Evolutionary conservation across 2,797 vertebrate species (phyloP).

Genomic region (Antrozous pallidus): DNA sequence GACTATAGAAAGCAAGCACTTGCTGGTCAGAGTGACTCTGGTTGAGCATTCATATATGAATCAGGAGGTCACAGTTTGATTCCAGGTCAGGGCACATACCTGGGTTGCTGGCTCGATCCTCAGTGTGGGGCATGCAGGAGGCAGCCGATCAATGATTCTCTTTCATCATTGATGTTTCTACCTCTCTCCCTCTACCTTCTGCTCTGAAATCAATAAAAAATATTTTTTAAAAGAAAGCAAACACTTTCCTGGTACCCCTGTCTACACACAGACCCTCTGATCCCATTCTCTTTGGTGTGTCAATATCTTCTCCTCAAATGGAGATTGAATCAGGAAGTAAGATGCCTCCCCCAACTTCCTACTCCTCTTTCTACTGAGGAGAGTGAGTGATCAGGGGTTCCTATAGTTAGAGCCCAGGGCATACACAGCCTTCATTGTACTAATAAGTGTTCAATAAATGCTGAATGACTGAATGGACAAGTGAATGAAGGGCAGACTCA

Average conservation of each 20-base stretch:
- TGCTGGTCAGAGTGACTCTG: too few species aligned
- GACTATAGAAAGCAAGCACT: background rate
- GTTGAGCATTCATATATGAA: too few species aligned
- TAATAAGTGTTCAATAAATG: slow-evolving; percentile 8
- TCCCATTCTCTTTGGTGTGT: background rate
- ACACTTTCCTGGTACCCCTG: background rate
- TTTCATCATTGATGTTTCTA: too few species aligned
- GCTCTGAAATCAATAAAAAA: too few species aligned
- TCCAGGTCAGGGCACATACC: too few species aligned
- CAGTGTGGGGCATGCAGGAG: too few species aligned
- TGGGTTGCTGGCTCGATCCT: too few species aligned
- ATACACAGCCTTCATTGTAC: background rate
- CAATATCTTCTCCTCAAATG: background rate
- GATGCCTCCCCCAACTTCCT: background rate
- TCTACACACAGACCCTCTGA: background rate
- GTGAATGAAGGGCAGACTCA: background rate
- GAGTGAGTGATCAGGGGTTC: background rate
- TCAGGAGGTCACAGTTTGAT: too few species aligned
- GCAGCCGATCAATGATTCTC: too few species aligned
- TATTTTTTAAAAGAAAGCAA: background rate
- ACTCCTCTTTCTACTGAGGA: background rate
- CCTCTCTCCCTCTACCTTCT: too few species aligned
- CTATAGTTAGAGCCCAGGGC: background rate
- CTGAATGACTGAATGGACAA: slow-evolving; percentile 14
- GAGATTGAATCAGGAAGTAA: background rate